Conservation (phyloP, 64 coral and sea anemone genomes). For the Stichodactyla mertensii region DNA sequence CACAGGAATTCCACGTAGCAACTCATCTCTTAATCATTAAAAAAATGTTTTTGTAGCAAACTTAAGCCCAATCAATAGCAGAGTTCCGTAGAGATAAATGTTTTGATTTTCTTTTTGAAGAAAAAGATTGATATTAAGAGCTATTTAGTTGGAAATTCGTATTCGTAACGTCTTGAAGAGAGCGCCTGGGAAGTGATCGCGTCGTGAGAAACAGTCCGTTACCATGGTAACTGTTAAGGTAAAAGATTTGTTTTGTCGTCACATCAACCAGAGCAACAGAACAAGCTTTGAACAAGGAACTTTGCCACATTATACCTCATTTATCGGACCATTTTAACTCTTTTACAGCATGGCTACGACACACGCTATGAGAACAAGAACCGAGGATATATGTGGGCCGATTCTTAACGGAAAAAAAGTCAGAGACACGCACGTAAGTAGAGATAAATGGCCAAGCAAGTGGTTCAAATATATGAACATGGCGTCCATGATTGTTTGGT, state of each 20-base stretch:
- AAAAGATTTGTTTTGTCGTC: constrained; percentile 8
- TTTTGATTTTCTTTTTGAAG: neutral
- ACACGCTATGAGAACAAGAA: neutral
- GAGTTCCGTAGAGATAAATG: neutral
- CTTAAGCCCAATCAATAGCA: too few species aligned
- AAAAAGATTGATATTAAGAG: neutral
- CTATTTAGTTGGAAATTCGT: neutral
- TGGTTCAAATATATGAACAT: neutral
- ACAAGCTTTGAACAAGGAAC: neutral
- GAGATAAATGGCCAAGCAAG: neutral
- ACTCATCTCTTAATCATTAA: neutral
- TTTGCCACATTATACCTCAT: neutral
- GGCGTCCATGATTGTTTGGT: neutral
- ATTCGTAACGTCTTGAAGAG: neutral
- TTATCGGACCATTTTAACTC: neutral
- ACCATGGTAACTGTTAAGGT: neutral
- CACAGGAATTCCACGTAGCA: neutral
- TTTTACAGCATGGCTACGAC: neutral
- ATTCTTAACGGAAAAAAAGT: neutral
- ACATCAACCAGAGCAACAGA: constrained; percentile 13
- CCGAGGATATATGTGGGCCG: neutral
- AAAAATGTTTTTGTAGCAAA: too few species aligned
- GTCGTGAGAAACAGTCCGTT: neutral
- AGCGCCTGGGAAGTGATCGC: neutral
- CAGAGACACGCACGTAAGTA: neutral